A percentile compares a stretch with the other conserved stretches of the same genome.
These are phyloP conservation scores for Brachypteracias leptosomus DNA, from an alignment of 2,113 vertebrate genomes.

Conservation along the genomic window DNA sequence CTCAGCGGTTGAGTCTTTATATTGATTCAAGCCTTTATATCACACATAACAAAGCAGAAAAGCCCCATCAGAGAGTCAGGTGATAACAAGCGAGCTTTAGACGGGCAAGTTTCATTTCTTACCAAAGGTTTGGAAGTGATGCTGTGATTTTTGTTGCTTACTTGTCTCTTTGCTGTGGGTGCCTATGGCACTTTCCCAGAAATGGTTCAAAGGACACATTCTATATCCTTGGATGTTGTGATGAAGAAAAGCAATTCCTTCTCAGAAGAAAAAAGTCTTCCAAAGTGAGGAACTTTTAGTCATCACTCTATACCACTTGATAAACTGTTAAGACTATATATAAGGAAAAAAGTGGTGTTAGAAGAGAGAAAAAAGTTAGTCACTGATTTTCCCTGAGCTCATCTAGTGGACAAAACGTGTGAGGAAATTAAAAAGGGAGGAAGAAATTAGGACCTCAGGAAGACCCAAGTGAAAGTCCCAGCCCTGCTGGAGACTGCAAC, in stretches of 20 bases:
- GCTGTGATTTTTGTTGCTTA: constrained; percentile 3
- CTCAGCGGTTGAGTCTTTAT: background rate
- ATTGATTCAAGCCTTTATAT: constrained; percentile 14
- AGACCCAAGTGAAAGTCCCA: background rate
- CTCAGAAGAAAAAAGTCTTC: background rate
- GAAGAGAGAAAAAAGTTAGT: background rate
- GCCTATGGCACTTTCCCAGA: background rate
- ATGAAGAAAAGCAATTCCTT: background rate
- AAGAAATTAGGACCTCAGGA: background rate
- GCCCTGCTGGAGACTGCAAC: background rate
- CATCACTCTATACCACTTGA: background rate
- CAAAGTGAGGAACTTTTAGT: background rate
- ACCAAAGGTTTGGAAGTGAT: background rate
- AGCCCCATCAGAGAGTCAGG: background rate
- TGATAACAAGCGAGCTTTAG: background rate
- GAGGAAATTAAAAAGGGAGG: background rate
- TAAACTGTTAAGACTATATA: background rate
- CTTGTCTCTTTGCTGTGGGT: background rate
- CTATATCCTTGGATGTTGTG: background rate
- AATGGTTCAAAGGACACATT: background rate
- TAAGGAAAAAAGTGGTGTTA: background rate
- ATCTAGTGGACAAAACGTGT: background rate
- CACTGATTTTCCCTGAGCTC: background rate
- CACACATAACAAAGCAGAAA: background rate
- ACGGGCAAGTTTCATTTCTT: background rate